Conservation (phyloP, 2,797 vertebrate genomes). For the Onychomys arenicola region DNA sequence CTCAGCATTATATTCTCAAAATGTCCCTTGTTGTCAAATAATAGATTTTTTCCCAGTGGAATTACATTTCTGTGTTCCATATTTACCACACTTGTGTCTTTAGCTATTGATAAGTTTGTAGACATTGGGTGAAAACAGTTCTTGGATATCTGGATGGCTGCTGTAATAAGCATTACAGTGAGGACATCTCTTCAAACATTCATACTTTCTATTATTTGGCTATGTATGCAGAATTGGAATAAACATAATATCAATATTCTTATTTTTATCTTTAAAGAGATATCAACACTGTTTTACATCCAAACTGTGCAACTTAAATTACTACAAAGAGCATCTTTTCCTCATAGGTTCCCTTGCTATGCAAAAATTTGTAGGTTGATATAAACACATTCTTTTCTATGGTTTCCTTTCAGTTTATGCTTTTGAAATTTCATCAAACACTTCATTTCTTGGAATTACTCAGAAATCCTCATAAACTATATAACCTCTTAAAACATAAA, state of each 20-base stretch:
- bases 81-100: neutral
- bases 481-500: neutral
- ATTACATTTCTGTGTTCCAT: neutral
- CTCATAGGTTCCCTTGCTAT: neutral
- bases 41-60: no score
- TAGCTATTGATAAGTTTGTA: neutral
- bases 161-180: fast-evolving
- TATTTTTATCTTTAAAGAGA: neutral
- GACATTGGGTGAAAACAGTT: neutral
- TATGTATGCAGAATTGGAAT: neutral
- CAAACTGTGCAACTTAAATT: neutral
- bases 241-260: neutral
- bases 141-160: neutral
- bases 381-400: neutral
- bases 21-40: neutral
- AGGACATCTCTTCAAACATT: neutral
- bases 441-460: neutral
- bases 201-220: neutral
- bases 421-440: neutral
- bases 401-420: neutral
- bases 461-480: neutral
- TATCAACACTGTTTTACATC: neutral
- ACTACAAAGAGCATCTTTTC: neutral
- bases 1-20: neutral
- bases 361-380: neutral